Conservation (phyloP, 2,888 invertebrate genomes). For the Leptogaster cylindrica region DNA sequence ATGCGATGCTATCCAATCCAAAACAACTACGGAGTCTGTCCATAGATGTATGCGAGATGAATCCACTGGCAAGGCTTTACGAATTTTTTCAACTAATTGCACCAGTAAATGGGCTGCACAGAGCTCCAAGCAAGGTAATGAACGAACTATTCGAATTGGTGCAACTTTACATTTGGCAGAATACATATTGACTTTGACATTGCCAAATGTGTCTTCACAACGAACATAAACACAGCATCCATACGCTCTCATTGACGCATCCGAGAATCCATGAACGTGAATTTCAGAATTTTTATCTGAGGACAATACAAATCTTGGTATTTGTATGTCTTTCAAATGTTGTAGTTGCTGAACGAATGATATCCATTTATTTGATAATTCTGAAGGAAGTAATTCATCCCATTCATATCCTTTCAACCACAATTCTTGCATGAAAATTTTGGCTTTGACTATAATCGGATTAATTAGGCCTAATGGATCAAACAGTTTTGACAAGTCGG, state of each 20-base stretch:
- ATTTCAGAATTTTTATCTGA: neutral
- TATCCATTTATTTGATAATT: neutral
- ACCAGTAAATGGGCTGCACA: slow-evolving; percentile 20
- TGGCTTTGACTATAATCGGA: slow-evolving; percentile 13
- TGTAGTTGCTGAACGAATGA: neutral
- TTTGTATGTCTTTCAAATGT: neutral
- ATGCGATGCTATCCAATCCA: slow-evolving; percentile 13
- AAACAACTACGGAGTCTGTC: slow-evolving; percentile 29
- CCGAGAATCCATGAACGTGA: neutral
- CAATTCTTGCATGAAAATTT: slow-evolving; percentile 27
- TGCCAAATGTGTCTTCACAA: neutral
- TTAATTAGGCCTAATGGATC: slow-evolving; percentile 34
- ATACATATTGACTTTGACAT: neutral
- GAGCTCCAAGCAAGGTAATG: slow-evolving; percentile 15
- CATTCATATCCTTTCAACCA: slow-evolving; percentile 11
- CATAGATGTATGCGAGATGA: neutral
- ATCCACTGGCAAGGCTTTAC: neutral
- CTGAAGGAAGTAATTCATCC: slow-evolving; percentile 2
- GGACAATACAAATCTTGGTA: slow-evolving; percentile 26
- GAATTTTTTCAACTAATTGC: neutral
- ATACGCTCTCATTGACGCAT: neutral
- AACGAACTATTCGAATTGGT: neutral
- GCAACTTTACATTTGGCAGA: neutral
- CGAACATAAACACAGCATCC: neutral
- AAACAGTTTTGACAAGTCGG: neutral